These are phyloP conservation scores for Cistogaster globosa DNA, from an alignment of 2,888 invertebrate species.

Conservation along the genomic window DNA sequence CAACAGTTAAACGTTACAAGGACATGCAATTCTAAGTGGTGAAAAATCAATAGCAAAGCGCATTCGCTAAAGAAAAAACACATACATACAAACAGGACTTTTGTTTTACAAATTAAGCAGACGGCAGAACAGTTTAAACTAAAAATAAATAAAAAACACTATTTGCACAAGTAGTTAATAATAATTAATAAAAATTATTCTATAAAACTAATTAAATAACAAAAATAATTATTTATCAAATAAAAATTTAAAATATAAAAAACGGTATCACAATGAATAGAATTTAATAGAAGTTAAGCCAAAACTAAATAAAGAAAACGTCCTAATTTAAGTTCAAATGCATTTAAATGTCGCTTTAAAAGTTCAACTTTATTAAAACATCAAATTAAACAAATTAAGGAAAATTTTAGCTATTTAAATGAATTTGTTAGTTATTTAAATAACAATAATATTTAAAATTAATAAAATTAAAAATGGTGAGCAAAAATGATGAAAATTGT, in stretches of 20 bases:
- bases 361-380: slow-evolving; percentile 33
- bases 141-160: slow-evolving; percentile 4
- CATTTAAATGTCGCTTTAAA: slow-evolving; percentile 52
- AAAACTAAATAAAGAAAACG: slow-evolving; percentile 51
- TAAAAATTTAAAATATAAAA: slow-evolving; percentile 15
- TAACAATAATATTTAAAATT: neutral
- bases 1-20: slow-evolving; percentile 78
- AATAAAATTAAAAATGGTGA: slow-evolving; percentile 63
- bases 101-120: slow-evolving; percentile 44
- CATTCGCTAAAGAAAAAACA: slow-evolving; percentile 42
- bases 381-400: neutral
- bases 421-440: slow-evolving; percentile 7
- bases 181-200: neutral
- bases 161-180: slow-evolving; percentile 43
- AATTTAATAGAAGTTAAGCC: slow-evolving; percentile 9
- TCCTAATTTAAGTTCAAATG: slow-evolving; percentile 70
- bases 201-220: neutral
- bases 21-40: slow-evolving; percentile 73
- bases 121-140: slow-evolving; percentile 22
- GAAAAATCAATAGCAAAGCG: slow-evolving; percentile 79
- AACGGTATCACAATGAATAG: neutral
- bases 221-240: neutral
- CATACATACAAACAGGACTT: slow-evolving; percentile 33
- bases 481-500: slow-evolving; percentile 66
- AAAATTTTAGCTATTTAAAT: slow-evolving; percentile 23